phyloP scores from a whole-genome alignment of 2,797 vertebrate genomes.

The Sebastes ruberrimus region DNA sequence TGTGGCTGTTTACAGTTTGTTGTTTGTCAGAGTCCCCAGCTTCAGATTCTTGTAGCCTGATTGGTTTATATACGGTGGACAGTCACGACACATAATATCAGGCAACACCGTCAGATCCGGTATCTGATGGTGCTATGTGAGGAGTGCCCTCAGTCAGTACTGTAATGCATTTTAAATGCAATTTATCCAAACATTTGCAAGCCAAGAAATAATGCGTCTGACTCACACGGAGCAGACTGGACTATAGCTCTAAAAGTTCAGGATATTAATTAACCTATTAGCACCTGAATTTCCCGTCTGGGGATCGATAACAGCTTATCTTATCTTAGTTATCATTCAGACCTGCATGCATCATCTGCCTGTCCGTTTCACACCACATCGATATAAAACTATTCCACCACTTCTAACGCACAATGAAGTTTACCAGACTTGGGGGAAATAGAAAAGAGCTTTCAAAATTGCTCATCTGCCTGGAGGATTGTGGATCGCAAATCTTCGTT shows the following conservation, averaged over 20 bases:
- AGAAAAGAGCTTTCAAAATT: not conserved
- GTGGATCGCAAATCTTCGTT: not conserved
- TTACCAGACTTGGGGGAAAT: not conserved
- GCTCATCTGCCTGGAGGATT: not conserved
- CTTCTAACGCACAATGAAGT: not conserved
- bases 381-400: not conserved
- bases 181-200: not conserved
- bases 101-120: not conserved
- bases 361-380: not conserved
- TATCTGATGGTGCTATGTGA: not conserved
- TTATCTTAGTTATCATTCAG: not conserved
- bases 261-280: not conserved
- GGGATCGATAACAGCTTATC: not conserved
- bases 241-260: not conserved
- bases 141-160: not conserved
- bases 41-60: not conserved
- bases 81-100: not conserved
- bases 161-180: not conserved
- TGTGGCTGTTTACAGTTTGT: not conserved
- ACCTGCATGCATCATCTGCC: not conserved
- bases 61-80: not conserved
- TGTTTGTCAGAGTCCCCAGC: not conserved
- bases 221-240: not conserved
- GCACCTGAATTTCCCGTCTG: not conserved
- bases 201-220: not conserved